phyloP scores from a whole-genome alignment of 2,113 vertebrate genomes.

The Stegastes partitus region DNA sequence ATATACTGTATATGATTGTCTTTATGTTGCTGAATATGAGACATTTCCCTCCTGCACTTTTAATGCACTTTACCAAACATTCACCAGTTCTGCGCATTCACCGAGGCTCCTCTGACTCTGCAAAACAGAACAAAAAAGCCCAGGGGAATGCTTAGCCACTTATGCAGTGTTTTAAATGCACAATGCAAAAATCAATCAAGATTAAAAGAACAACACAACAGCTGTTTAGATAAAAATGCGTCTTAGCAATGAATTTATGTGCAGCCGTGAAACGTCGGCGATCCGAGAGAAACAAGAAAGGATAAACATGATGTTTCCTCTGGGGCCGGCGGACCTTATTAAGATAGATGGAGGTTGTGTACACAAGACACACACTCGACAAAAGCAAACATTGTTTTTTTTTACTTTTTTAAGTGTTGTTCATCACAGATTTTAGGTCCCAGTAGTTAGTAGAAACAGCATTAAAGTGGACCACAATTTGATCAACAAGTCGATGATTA shows the following conservation, averaged over 20 bases:
- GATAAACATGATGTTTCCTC: slow-evolving; percentile 14
- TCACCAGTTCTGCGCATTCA: slow-evolving; percentile 52
- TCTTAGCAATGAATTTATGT: background rate
- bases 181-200: slow-evolving; percentile 51
- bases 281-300: background rate
- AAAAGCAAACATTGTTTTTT: no score
- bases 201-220: slow-evolving; percentile 50
- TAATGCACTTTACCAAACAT: slow-evolving; percentile 39
- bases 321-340: background rate
- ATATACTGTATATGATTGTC: background rate
- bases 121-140: slow-evolving; percentile 28
- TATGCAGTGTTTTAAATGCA: slow-evolving; percentile 52
- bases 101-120: slow-evolving; percentile 41
- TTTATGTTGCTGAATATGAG: slow-evolving; percentile 20
- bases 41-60: slow-evolving; percentile 12
- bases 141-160: slow-evolving; percentile 30
- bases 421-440: no score
- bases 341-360: no score
- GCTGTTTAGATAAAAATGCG: slow-evolving; percentile 21
- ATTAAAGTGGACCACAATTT: no score
- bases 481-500: no score
- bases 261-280: background rate
- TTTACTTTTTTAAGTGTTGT: no score
- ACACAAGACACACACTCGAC: no score
- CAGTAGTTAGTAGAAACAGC: no score